Percentiles rank a stretch among this genome's conserved stretches.
phyloP scores from a whole-genome alignment of 2,888 invertebrate species.

The Lacanobia oleracea region DNA sequence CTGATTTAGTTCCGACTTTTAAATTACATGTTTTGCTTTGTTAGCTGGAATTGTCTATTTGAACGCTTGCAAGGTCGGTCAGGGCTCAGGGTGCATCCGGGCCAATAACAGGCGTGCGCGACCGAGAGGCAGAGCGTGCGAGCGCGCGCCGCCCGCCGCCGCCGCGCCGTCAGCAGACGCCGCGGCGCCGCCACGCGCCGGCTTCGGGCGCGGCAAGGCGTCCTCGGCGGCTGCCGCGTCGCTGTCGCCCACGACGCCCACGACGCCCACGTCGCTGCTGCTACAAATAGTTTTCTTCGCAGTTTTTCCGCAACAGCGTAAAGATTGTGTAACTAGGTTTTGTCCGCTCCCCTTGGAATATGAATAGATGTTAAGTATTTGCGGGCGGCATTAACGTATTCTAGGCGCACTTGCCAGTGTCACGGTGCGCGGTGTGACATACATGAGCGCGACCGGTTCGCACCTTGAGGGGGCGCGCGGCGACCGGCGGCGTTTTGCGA shows the following conservation, averaged over 20 bases:
- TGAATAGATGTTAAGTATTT: constrained; percentile 28
- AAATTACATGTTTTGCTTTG: no score
- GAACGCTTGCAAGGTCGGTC: no score
- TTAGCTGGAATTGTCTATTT: no score
- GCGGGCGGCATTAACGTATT: constrained; percentile 25
- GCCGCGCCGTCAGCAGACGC: not conserved
- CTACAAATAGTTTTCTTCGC: constrained; percentile 17
- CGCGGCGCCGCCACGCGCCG: not conserved
- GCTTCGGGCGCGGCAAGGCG: not conserved
- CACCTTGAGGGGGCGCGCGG: constrained; percentile 10
- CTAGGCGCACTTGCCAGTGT: constrained; percentile 24
- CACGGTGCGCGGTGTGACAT: not conserved
- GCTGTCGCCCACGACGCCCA: not conserved
- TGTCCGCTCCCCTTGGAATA: constrained; percentile 37
- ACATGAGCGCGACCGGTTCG: constrained; percentile 31
- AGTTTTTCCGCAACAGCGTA: constrained; percentile 32
- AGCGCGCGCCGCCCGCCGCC: no score
- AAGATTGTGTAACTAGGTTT: constrained; percentile 36
- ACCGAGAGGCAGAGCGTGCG: no score
- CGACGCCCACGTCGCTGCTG: not conserved
- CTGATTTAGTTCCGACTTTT: no score
- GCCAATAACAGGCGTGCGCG: no score
- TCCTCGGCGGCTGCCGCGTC: no score
- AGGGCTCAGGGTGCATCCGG: no score
- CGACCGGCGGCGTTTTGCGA: not conserved